Base-by-base conservation (phyloP, 2,888 invertebrate species). In the Philopedon plagiatum region DNA sequence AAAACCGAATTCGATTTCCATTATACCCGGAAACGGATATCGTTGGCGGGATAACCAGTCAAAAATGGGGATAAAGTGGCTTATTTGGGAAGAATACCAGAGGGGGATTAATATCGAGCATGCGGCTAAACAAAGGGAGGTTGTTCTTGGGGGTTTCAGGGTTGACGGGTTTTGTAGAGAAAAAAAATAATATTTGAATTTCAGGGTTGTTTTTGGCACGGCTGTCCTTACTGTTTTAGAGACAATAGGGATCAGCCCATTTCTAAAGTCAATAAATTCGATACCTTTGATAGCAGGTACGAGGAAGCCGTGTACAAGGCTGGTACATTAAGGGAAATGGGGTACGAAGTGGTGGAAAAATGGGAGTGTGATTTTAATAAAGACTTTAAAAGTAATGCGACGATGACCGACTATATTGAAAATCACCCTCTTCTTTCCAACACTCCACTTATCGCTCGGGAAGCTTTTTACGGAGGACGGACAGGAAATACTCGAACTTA, bases 1-100 rank as follows among this genome's bases (percentile, higher is more conserved):
- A 5, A 72, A 79, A 72, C 23, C 72, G 3, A 56, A 80, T 8
- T 77, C 76, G 0, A 80, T 81, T 13, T 80, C 77, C 1, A 73
- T 81, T 2, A 76, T 82, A 2, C 56, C 56, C 13, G 19, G n/a
- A 57, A 57, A 57, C 11, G 56, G 56, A 8, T 82, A 82, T 61
- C 49, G 82, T 4, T 58, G 46, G 11, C 49, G 58, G 11, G 51
- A 76, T 66, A 65, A 70, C 60, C 7, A 75, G 8, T 70, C 63
- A 0, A 46, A 49, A 49, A 56, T 69, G 2, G 63, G 66, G 8
- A 29, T 73, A 1, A 37, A 68, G 49, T 77, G 75, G 77, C 34
- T 77, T 8, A 15, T 77, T 8, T 57, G 19, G 18, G 67, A 74
- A 19, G 75, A 76, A 41, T 9, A 62, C 0, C 26, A 66, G 44